These are phyloP conservation scores for Lytechinus variegatus DNA, from an alignment of 35 echinoderm and acorn worm genomes.

Conservation along the genomic window DNA sequence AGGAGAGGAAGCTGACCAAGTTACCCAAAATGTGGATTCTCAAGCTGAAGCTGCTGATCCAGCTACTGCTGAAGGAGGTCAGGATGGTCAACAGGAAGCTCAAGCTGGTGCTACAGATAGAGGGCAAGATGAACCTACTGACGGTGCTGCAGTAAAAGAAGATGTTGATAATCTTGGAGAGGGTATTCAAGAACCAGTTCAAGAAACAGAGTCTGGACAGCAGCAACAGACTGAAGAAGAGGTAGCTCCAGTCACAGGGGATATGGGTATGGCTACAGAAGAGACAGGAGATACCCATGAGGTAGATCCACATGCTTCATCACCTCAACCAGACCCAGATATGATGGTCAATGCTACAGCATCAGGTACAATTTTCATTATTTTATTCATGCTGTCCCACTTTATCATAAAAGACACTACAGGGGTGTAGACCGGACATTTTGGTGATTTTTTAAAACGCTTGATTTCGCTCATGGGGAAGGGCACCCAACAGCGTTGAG, in stretches of 20 bases:
- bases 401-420: too few relatives aligned
- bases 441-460: too few relatives aligned
- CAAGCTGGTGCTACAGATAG: conserved; percentile 23
- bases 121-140: not conserved
- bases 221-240: conserved; percentile 26
- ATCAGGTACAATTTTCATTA: conserved; percentile 64
- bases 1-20: conserved; percentile 27
- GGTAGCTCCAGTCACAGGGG: conserved; percentile 39
- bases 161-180: not conserved
- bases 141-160: not conserved
- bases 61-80: not conserved
- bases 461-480: too few relatives aligned
- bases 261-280: conserved; percentile 87
- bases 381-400: too few relatives aligned
- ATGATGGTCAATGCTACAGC: conserved; percentile 77
- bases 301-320: conserved; percentile 73
- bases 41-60: conserved; percentile 28
- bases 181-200: conserved; percentile 17
- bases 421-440: too few relatives aligned
- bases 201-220: conserved; percentile 3
- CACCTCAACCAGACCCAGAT: conserved; percentile 74
- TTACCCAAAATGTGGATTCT: not conserved
- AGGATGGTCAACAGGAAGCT: not conserved
- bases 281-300: conserved; percentile 75
- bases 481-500: too few relatives aligned